Base-by-base conservation (phyloP, 2,113 vertebrate species). In the Mellivora capensis region DNA sequence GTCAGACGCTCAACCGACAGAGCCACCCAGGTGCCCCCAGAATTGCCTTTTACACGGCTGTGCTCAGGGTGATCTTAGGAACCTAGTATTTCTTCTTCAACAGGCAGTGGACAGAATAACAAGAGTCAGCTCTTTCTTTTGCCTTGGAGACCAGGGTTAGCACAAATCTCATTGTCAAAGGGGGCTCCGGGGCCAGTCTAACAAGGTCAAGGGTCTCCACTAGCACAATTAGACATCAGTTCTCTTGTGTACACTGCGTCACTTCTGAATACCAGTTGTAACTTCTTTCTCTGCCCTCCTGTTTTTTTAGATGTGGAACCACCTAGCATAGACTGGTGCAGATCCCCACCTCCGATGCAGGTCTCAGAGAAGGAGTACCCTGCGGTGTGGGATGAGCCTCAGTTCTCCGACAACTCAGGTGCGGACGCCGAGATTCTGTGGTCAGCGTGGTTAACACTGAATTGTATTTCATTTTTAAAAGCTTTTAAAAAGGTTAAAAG, bases 391-490 rank as follows among this genome's bases (percentile, higher is more conserved):
- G 99, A 99, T 86, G 99, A 99, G 94, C 99, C 99, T 67, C 99
- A 99, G 98, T 99, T 99, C 99, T 99, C 99, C 82, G 99, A 99
- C 98, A 99, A 99, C 98, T 99, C 99, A 98, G 99, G 99, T 99
- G 98, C 98, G 87, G 10, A 25, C 0, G 3, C 4, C 3, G 13
- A 25, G 49, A 10, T 64, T 77, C 44, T 52, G 37, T 20, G 23
- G 4, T 31, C 59, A 47, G 13, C 18, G 0, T 29, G 34, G 13
- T 69, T 69, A 42, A 72, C 29, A 9, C 0, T 4, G 0, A 21
- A 72, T 11, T 13, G 59, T 91, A 49, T 0, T 2, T 76, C 83
- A 27, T 87, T 44, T 82, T 69, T 25, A 61, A 94, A 87, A 87
- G 3, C 15, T 52, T 85, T 93, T 31, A 34, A 11, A 74, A 87